A percentile compares a stretch with the other conserved stretches of the same genome.
phyloP scores from a whole-genome alignment of 2,888 invertebrate species.

The Oligia latruncula region DNA sequence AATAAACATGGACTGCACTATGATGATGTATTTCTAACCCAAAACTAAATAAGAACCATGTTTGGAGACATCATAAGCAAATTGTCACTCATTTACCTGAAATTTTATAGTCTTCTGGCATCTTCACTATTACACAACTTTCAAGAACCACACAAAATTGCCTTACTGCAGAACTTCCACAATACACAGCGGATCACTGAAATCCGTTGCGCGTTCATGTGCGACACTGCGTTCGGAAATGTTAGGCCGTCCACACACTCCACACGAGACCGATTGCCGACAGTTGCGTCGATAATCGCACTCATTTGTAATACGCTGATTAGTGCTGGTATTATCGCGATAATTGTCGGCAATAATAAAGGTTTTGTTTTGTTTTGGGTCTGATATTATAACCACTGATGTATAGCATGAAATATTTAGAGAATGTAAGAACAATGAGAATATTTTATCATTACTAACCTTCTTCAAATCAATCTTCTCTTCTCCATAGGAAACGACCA shows the following conservation, averaged over 20 bases:
- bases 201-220: background rate
- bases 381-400: background rate
- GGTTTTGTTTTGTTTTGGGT: constrained; percentile 14
- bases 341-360: constrained; percentile 8
- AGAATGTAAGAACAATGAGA: background rate
- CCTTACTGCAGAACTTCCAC: background rate
- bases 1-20: background rate
- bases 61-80: background rate
- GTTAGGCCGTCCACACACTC: constrained; percentile 4
- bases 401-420: background rate
- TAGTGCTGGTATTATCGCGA: constrained; percentile 20
- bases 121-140: constrained; percentile 1
- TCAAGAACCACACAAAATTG: background rate
- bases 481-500: too few species aligned
- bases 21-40: background rate
- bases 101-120: background rate
- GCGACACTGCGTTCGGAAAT: background rate
- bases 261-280: constrained; percentile 7
- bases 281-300: constrained; percentile 12
- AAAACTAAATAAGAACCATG: background rate
- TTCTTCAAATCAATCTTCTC: too few species aligned
- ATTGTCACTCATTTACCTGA: constrained; percentile 9
- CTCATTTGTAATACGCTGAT: constrained; percentile 19
- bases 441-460: background rate
- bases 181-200: background rate